A percentile compares a stretch with the other conserved stretches of the same genome.
Conservation (phyloP, 2,113 vertebrate genomes). For the Maylandia zebra region DNA sequence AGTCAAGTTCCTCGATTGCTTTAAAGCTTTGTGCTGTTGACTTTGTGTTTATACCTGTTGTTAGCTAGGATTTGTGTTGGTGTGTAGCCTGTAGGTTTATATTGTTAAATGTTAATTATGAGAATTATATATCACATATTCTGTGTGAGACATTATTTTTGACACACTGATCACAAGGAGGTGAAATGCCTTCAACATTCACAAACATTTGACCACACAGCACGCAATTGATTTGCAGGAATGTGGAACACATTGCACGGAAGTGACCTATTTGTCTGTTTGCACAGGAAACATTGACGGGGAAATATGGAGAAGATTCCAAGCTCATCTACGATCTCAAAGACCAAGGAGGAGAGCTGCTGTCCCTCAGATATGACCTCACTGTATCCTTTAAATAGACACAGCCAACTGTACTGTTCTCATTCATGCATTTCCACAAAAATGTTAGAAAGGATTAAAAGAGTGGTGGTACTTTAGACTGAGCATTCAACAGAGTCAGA, state of each 20-base stretch:
- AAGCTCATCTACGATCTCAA: constrained; percentile 98
- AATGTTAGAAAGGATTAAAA: neutral
- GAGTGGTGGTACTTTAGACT: neutral
- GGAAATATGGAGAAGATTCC: constrained; percentile 96
- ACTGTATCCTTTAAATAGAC: constrained; percentile 83
- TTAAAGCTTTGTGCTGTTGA: neutral
- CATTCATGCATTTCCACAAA: neutral
- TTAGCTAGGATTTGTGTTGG: neutral
- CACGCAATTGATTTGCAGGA: neutral
- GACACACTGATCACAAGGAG: neutral
- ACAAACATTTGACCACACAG: neutral
- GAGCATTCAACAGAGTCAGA: accelerated
- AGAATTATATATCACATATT: neutral
- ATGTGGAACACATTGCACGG: neutral
- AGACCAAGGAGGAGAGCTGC: constrained; percentile 93
- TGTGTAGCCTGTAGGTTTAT: neutral
- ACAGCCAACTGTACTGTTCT: neutral
- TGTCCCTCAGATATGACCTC: constrained; percentile 93
- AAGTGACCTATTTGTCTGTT: neutral
- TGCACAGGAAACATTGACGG: constrained; percentile 86
- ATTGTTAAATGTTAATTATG: neutral
- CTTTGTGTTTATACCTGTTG: neutral
- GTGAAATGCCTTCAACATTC: neutral
- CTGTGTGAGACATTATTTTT: neutral
- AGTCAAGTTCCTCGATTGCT: neutral